phyloP scores from a whole-genome alignment of 2,797 vertebrate genomes.

The Hyperoplus lanceolatus region DNA sequence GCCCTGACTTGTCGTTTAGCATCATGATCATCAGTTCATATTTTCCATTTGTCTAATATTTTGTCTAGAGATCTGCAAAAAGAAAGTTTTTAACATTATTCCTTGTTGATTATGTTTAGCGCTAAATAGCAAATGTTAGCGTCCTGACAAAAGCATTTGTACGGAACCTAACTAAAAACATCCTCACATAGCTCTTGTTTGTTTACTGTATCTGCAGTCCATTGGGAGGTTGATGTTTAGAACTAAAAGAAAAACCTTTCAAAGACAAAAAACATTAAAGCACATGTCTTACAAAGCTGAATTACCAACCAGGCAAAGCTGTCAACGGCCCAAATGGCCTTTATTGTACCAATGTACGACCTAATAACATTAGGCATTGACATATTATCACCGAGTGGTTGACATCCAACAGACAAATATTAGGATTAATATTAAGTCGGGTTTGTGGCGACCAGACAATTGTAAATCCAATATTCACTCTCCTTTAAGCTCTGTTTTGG shows the following conservation, averaged over 20 bases:
- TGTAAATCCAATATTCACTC: background rate
- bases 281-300: too few species aligned
- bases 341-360: too few species aligned
- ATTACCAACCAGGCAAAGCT: too few species aligned
- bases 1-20: background rate
- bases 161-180: background rate
- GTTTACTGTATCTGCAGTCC: too few species aligned
- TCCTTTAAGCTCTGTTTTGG: background rate
- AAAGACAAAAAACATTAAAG: too few species aligned
- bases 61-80: too few species aligned
- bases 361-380: too few species aligned
- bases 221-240: too few species aligned
- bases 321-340: too few species aligned
- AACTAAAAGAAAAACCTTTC: too few species aligned
- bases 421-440: background rate
- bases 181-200: background rate
- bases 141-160: background rate
- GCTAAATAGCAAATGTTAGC: background rate
- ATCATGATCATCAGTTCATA: background rate
- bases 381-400: too few species aligned
- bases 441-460: background rate
- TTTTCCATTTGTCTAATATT: background rate
- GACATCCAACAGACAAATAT: background rate
- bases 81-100: background rate
- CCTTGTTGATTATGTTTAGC: background rate